phyloP scores from a whole-genome alignment of 1,140 invertebrate species.

The Tetragnatha versicolor region DNA sequence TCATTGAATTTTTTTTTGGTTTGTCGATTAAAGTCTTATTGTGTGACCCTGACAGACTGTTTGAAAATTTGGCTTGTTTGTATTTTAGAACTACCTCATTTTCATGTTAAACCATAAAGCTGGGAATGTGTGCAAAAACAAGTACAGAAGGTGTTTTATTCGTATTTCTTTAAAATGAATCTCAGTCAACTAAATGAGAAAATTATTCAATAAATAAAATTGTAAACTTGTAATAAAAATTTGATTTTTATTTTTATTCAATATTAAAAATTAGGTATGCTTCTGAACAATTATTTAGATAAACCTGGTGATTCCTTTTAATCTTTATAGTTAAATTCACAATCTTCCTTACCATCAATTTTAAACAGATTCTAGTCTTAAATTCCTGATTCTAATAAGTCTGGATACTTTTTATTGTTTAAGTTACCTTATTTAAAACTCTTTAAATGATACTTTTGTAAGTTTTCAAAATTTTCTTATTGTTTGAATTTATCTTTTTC shows the following conservation, averaged over 20 bases:
- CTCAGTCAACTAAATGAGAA: too few relatives aligned
- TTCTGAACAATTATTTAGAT: neutral
- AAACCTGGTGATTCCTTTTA: neutral
- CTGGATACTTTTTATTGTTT: neutral
- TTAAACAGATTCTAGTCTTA: neutral
- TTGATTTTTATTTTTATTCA: neutral
- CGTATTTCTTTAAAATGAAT: too few relatives aligned
- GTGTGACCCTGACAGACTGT: too few relatives aligned
- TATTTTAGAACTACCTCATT: too few relatives aligned
- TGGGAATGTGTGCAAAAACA: too few relatives aligned
- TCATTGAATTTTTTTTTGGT: too few relatives aligned
- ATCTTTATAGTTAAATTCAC: neutral
- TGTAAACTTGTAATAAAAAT: too few relatives aligned
- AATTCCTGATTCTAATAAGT: neutral
- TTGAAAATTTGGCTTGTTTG: too few relatives aligned
- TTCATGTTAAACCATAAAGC: too few relatives aligned
- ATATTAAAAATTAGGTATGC: neutral
- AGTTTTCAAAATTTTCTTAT: neutral
- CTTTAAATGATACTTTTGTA: neutral
- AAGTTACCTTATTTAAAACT: neutral
- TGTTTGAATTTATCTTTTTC: constrained; percentile 22
- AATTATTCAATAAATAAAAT: too few relatives aligned
- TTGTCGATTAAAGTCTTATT: too few relatives aligned
- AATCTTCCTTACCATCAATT: neutral
- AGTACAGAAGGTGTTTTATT: too few relatives aligned